A percentile compares a stretch with the other conserved stretches of the same genome.
Conservation (phyloP, 2,797 vertebrate species). For the Buphagus erythrorhynchus region DNA sequence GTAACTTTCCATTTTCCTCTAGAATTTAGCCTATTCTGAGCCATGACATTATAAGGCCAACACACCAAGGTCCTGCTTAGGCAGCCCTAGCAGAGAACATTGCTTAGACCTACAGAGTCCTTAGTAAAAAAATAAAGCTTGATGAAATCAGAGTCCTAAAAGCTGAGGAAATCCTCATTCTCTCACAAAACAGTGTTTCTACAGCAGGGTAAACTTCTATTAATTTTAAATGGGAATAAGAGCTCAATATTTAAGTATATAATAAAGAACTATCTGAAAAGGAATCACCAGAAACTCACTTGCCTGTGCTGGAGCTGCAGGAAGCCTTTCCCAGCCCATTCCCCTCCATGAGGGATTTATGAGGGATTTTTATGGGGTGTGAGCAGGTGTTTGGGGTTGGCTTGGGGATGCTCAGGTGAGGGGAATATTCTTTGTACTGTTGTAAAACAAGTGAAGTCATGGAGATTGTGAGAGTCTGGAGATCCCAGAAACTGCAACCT, state of each 20-base stretch:
- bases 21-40: not conserved
- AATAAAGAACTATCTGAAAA: not conserved
- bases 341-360: rapidly evolving
- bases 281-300: rapidly evolving
- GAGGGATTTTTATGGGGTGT: not conserved
- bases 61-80: rapidly evolving
- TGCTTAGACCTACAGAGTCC: not conserved
- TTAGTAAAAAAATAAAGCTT: not conserved
- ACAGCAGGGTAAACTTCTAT: rapidly evolving
- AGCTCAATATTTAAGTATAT: rapidly evolving
- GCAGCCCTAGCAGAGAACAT: not conserved
- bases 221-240: not conserved
- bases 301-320: rapidly evolving
- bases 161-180: not conserved
- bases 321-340: rapidly evolving
- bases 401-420: not conserved
- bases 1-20: not conserved
- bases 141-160: not conserved
- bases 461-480: not conserved
- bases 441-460: not conserved
- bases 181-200: not conserved
- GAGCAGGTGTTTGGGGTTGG: not conserved
- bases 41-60: not conserved
- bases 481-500: not conserved
- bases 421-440: rapidly evolving